Percentiles rank a stretch among this genome's conserved stretches.
Conservation (phyloP, 2,888 invertebrate species). For the Panzeria rudis region DNA sequence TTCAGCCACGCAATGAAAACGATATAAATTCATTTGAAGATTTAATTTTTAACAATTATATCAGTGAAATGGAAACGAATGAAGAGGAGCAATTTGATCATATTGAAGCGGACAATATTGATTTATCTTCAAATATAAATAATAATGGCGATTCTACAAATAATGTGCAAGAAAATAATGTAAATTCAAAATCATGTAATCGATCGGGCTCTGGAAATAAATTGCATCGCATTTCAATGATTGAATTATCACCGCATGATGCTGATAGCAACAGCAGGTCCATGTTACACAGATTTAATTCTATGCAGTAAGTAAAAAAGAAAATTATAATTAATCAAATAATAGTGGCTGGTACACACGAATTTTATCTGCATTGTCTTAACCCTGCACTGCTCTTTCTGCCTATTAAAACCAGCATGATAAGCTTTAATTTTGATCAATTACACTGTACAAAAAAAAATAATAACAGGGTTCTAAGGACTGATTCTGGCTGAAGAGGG, state of each 20-base stretch:
- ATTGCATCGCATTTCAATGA: slow-evolving; percentile 75
- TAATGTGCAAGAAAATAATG: background rate
- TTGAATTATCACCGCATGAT: slow-evolving; percentile 71
- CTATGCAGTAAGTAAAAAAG: slow-evolving; percentile 70
- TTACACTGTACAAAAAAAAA: no score
- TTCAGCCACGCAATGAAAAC: slow-evolving; percentile 73
- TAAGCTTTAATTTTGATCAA: no score
- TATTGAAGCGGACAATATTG: background rate
- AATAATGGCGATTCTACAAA: background rate
- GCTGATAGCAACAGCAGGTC: slow-evolving; percentile 1
- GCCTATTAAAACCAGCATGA: background rate
- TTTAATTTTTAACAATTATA: slow-evolving; percentile 74
- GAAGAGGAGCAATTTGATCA: slow-evolving; percentile 27
- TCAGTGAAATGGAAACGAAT: slow-evolving; percentile 70
- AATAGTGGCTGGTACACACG: background rate
- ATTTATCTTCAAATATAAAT: background rate
- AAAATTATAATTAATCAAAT: background rate
- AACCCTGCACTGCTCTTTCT: no score
- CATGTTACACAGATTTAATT: slow-evolving; percentile 58
- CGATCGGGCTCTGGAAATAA: slow-evolving; percentile 47
- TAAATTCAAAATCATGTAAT: background rate
- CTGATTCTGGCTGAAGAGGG: no score
- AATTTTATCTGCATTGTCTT: background rate
- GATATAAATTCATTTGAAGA: slow-evolving; percentile 74
- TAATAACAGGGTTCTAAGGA: no score